Percentiles rank a stretch among this genome's conserved stretches.
phyloP scores from a whole-genome alignment of 2,113 vertebrate genomes.

The Periophthalmodon schlosseri region DNA sequence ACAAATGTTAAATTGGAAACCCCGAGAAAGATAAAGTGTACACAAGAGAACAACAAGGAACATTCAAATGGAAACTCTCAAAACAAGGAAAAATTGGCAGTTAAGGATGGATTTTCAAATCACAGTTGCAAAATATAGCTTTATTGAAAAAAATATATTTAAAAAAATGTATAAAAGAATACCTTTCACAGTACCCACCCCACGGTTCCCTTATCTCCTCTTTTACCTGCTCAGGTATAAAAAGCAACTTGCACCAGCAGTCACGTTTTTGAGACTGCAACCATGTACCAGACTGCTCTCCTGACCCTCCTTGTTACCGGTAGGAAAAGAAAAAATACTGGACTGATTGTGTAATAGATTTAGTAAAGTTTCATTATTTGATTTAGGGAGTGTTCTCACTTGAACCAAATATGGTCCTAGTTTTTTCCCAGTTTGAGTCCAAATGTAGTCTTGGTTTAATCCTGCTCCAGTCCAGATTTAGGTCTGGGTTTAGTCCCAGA shows the following conservation, averaged over 20 bases:
- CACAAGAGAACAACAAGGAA: neutral
- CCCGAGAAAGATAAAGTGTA: neutral
- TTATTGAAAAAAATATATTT: neutral
- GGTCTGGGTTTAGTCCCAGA: too few species aligned
- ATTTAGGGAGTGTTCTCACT: too few species aligned
- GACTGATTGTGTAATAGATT: neutral
- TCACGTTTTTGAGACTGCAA: neutral
- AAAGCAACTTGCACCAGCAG: conserved; percentile 6
- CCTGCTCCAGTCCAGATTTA: too few species aligned
- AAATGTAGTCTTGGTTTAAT: too few species aligned
- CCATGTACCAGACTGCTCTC: conserved; percentile 42
- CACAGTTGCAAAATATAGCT: neutral
- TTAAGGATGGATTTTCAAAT: neutral
- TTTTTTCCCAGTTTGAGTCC: too few species aligned
- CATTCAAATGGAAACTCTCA: neutral
- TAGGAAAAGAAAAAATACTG: conserved; percentile 12
- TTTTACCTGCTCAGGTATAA: conserved; percentile 23
- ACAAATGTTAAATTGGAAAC: conserved; percentile 1
- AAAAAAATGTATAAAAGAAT: neutral
- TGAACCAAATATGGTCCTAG: too few species aligned
- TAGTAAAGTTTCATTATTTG: neutral
- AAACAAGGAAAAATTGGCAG: neutral
- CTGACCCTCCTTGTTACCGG: conserved; percentile 60
- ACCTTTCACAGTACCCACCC: neutral
- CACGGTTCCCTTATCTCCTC: conserved; percentile 30